Conservation (phyloP, 2,888 invertebrate species). For the Eulithis prunata region DNA sequence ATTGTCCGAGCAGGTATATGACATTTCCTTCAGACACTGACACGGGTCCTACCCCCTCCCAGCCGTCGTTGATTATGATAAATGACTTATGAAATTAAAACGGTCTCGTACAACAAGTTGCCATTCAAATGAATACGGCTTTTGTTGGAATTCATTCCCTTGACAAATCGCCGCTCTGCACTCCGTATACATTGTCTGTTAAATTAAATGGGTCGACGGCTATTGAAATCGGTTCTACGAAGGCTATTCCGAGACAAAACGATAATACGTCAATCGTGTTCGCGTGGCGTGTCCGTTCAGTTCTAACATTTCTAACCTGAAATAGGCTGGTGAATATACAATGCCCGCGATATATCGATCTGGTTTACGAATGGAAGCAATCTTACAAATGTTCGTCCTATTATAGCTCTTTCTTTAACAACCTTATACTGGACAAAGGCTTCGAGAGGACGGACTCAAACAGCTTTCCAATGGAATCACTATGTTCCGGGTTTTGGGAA, state of each 20-base stretch:
- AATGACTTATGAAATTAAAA: constrained; percentile 85
- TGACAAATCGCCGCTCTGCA: constrained; percentile 81
- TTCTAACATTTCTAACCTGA: constrained; percentile 59
- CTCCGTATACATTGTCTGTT: constrained; percentile 76
- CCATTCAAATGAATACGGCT: constrained; percentile 80
- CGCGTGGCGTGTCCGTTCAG: constrained; percentile 67
- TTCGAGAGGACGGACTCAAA: constrained; percentile 45
- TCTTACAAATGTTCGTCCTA: constrained; percentile 63
- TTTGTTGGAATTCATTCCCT: constrained; percentile 81
- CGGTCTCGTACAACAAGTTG: constrained; percentile 80
- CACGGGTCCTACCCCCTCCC: constrained; percentile 66
- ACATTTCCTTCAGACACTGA: constrained; percentile 81
- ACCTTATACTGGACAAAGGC: constrained; percentile 56
- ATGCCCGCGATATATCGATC: constrained; percentile 67
- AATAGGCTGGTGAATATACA: constrained; percentile 74
- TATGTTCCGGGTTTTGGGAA: constrained; percentile 37
- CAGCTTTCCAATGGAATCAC: constrained; percentile 46
- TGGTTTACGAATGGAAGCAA: constrained; percentile 57
- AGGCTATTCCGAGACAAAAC: constrained; percentile 74
- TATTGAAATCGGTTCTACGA: constrained; percentile 74
- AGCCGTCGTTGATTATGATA: constrained; percentile 80
- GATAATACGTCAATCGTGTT: constrained; percentile 74
- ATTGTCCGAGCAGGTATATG: constrained; percentile 77
- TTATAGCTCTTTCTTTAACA: constrained; percentile 62
- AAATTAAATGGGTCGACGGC: constrained; percentile 75